Base-by-base conservation (phyloP, 2,888 invertebrate species). In the Drosophila diplacantha region DNA sequence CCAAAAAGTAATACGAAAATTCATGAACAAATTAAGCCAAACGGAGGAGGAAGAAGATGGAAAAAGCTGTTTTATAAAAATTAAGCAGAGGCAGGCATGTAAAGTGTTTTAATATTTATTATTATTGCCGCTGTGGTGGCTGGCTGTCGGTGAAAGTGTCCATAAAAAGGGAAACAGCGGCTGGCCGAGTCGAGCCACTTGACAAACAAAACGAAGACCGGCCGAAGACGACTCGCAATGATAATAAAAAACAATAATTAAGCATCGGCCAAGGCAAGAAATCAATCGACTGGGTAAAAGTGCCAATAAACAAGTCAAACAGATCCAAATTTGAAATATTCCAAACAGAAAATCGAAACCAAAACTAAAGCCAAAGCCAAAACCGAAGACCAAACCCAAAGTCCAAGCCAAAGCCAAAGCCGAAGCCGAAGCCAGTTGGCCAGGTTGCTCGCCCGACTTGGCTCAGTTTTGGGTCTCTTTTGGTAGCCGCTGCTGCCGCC, bases 271-370 rank as follows among this genome's bases (percentile, higher is more conserved):
- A 50, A 62, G 60, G 68, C 57, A 60, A 71, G 63, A 68, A 79
- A 73, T 72, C 71, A 74, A 78, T 78, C 69, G 63, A 56, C 54
- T 59, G 37, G 41, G 71, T 71, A 75, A 75, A 74, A 74, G 77
- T 73, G 44, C 47, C 52, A 52, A 47, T 59, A 53, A 67, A 57
- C 52, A 52, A 74, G 70, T 56, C 64, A 63, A 50, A 72, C 26
- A 51, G 26, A 54, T 41, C 52, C 56, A 39, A 44, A 50, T 69
- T 34, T 29, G 37, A 53, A 65, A 38, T 46, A 31, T 18, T 29
- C 41, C 22, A 24, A 56, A 39, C 16, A 32, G 22, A 24, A 46
- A 38, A 38, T 38, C 20, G 37, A 51, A 55, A 14, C 16, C 43
- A 35, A 37, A 46, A 12, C 16, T 24, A 5, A 51, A 53, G 29